Percentiles rank a stretch among this genome's conserved stretches.
Evolutionary conservation across 1,140 invertebrate species (phyloP).

Genomic region (Diabrotica virgifera): DNA sequence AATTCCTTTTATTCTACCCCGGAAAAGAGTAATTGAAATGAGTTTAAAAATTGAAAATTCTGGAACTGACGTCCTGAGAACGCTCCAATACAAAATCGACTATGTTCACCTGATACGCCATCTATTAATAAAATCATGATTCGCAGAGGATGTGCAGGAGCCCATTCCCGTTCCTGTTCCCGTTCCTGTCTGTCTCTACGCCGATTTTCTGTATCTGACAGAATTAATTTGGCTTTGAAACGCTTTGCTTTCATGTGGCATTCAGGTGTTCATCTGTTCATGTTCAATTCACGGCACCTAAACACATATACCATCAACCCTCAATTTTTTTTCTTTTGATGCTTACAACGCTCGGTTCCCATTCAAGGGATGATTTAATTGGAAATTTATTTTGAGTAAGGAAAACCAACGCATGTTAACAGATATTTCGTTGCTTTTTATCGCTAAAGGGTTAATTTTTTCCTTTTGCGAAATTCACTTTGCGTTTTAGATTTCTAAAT

Average conservation of each 20-base stretch:
- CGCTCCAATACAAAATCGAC: conserved; percentile 32
- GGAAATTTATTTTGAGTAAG: conserved; percentile 1
- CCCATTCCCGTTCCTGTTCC: not conserved
- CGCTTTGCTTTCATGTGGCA: conserved; percentile 27
- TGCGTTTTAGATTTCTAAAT: no score
- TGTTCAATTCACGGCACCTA: conserved; percentile 1
- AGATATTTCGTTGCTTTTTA: no score
- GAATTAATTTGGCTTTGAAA: conserved; percentile 39
- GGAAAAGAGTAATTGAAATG: conserved; percentile 32
- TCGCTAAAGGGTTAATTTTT: no score
- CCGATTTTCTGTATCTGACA: conserved; percentile 33
- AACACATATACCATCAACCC: conserved; percentile 1
- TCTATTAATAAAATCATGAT: conserved; percentile 44
- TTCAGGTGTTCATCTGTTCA: conserved; percentile 6
- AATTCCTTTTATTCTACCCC: conserved; percentile 5
- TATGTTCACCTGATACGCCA: conserved; percentile 38
- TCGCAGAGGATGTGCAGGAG: conserved; percentile 17
- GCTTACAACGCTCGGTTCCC: not conserved
- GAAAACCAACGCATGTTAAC: not conserved
- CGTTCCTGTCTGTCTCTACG: conserved; percentile 19
- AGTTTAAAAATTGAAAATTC: conserved; percentile 40
- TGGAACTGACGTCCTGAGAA: conserved; percentile 38
- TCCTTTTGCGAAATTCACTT: no score
- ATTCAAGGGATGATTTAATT: conserved; percentile 1
- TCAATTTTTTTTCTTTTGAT: conserved; percentile 1